Conservation (phyloP, 2,797 vertebrate species). For the Sardinella longiceps region DNA sequence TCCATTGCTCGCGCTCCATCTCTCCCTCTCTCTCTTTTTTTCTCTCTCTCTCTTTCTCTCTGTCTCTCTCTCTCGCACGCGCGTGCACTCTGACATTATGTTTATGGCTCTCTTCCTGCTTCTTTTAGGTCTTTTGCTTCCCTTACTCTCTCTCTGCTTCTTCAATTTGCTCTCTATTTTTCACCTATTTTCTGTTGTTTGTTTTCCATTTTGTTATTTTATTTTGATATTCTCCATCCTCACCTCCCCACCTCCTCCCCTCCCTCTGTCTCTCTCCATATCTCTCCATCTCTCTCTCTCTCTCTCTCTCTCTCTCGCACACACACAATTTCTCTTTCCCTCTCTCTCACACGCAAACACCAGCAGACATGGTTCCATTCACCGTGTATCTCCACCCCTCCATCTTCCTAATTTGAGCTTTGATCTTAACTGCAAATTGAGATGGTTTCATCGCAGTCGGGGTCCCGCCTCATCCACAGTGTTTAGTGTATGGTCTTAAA, state of each 20-base stretch:
- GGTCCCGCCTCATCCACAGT: constrained; percentile 3
- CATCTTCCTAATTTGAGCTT: constrained; percentile 26
- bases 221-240: constrained; percentile 61
- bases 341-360: constrained; percentile 16
- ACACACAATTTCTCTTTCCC: constrained; percentile 23
- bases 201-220: neutral
- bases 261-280: constrained; percentile 49
- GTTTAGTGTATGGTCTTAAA: neutral
- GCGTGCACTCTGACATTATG: neutral
- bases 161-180: neutral
- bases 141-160: neutral
- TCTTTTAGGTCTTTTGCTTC: neutral
- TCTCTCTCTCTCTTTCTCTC: neutral
- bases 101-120: neutral
- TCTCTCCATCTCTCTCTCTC: constrained; percentile 49
- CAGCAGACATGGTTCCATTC: neutral
- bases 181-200: neutral
- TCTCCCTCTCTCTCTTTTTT: neutral
- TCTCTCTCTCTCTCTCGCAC: constrained; percentile 53
- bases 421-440: constrained; percentile 50
- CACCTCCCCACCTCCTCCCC: constrained; percentile 60
- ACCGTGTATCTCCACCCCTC: neutral
- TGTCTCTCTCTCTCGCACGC: neutral
- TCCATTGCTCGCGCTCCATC: neutral
- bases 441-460: constrained; percentile 40